These are phyloP conservation scores for Darevskia mixta DNA, from an alignment of 2,797 vertebrate species.

Conservation along the genomic window DNA sequence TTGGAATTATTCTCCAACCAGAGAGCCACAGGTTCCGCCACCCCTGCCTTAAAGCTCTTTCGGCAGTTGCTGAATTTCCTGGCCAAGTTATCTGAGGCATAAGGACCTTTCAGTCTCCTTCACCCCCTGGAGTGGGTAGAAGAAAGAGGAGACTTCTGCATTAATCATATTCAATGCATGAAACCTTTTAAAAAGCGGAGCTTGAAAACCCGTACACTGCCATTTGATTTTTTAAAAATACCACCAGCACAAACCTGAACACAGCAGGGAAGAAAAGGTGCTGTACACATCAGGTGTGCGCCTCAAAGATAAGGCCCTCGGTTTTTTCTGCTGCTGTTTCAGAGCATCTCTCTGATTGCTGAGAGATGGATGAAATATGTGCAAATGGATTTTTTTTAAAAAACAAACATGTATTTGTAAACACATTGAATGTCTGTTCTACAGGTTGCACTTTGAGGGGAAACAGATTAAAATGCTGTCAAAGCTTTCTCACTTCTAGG, in stretches of 20 bases:
- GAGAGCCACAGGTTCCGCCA: background rate
- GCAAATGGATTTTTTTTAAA: slow-evolving; percentile 19
- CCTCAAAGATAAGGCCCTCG: slow-evolving; percentile 35
- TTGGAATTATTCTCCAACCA: background rate
- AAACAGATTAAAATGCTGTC: background rate
- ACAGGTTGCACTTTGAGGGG: background rate
- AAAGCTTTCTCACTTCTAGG: background rate
- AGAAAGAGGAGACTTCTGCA: background rate
- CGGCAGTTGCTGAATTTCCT: slow-evolving; percentile 11
- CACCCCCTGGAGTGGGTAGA: background rate
- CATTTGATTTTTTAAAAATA: slow-evolving; percentile 15
- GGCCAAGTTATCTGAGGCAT: background rate
- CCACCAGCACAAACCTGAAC: background rate
- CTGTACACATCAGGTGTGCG: background rate
- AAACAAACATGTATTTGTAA: slow-evolving; percentile 22
- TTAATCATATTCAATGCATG: slow-evolving; percentile 33
- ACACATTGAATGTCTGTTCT: background rate
- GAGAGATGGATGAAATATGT: slow-evolving; percentile 30
- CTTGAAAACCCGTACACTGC: slow-evolving; percentile 26
- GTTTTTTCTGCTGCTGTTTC: slow-evolving; percentile 35
- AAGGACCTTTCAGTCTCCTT: slow-evolving; percentile 15
- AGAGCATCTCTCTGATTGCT: slow-evolving; percentile 17
- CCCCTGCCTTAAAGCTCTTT: slow-evolving; percentile 9
- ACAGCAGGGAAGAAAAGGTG: background rate
- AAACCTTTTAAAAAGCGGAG: slow-evolving; percentile 1